Base-by-base conservation (phyloP, 2,797 vertebrate genomes). In the Xenops minutus region DNA sequence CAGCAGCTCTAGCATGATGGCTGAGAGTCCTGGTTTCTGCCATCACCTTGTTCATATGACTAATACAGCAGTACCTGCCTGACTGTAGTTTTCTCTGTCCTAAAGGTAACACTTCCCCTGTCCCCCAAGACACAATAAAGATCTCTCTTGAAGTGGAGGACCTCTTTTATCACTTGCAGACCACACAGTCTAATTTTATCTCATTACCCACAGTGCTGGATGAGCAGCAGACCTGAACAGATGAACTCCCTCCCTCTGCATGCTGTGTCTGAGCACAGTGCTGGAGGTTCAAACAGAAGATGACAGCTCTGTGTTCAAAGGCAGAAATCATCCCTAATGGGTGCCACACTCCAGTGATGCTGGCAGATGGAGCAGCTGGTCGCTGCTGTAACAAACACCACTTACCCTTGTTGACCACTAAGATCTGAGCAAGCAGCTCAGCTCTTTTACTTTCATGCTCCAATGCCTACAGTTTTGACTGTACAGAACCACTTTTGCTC, bases 51-150 rank as follows among this genome's bases (percentile, higher is more conserved):
- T 37, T 74, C 67, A 8, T 55, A 34, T 12, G 48, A 76, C 12
- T 36, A 34, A 74, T 24, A 51, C 24, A 54, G 24, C 54, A 84
- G 29, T 30, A 46, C 9, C 19, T 39, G 58, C 36, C 24, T 27
- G 46, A 14, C 14, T 85, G 61, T 54, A 64, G 9, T 43, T 80
- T 93, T 87, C 9, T 34, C n/a, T 78, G 24, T 46, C 76, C 58
- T 56, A 59, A 46, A 68, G 12, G 41, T 36, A 75, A 37, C 34
- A 6, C 2, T 0, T 1, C 5, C 9, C 1, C 8, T 17, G 5
- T 7, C 2, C 7, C 2, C 2, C 4, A 24, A 17, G 23, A 21
- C 23, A 63, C 7, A 41, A 29, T 12, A 39, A 46, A 46, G 37
- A 32, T 43, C 7, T 68, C 23, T 49, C 21, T 56, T 43, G 54